A percentile compares a stretch with the other conserved stretches of the same genome.
phyloP scores from a whole-genome alignment of 2,797 vertebrate species.

The Rhinella marina region DNA sequence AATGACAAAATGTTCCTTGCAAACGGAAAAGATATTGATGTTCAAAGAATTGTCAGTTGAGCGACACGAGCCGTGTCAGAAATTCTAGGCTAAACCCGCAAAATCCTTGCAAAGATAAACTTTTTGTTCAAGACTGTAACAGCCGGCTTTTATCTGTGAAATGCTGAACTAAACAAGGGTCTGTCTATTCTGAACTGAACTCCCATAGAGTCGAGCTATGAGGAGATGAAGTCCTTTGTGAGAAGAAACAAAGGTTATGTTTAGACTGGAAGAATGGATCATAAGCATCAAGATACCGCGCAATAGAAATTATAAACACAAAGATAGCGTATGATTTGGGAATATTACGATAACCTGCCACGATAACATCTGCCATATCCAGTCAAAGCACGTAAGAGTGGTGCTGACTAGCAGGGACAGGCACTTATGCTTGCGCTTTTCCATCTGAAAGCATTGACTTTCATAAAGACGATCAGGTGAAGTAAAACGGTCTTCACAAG shows the following conservation, averaged over 20 bases:
- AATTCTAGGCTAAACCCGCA: not conserved
- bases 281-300: not conserved
- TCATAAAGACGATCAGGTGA: not conserved
- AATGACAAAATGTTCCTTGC: not conserved
- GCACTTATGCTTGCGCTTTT: not conserved
- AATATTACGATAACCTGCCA: not conserved
- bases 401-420: not conserved
- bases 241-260: not conserved
- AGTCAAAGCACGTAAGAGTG: not conserved
- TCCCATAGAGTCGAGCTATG: not conserved
- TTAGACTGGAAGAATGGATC: not conserved
- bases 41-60: not conserved
- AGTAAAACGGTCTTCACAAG: not conserved
- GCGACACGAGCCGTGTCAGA: not conserved
- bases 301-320: not conserved
- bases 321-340: not conserved
- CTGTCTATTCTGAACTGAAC: not conserved
- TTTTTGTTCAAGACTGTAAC: not conserved
- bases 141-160: not conserved
- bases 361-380: not conserved
- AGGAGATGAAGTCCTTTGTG: not conserved
- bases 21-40: not conserved
- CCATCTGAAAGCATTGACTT: not conserved
- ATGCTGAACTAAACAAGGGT: not conserved
- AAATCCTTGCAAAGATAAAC: not conserved